phyloP scores from a whole-genome alignment of 2,888 invertebrate genomes.

The Junonia oenone region DNA sequence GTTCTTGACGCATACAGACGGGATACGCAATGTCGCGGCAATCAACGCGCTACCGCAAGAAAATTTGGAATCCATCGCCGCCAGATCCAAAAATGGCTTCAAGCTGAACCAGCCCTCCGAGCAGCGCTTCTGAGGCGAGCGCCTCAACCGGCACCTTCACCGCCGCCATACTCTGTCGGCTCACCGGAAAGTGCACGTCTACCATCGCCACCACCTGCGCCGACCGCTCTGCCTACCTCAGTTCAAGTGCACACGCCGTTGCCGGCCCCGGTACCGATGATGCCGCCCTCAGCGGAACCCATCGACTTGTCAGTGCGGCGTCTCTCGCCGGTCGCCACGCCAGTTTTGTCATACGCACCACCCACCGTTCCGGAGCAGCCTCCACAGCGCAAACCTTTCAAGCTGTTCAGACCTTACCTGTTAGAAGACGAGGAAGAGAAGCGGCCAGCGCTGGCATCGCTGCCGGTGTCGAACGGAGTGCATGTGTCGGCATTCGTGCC shows the following conservation, averaged over 20 bases:
- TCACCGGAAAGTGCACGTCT: slow-evolving; percentile 68
- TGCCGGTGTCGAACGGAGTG: slow-evolving; percentile 55
- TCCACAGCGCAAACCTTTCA: slow-evolving; percentile 81
- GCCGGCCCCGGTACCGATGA: slow-evolving; percentile 40
- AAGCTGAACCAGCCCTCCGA: slow-evolving; percentile 88
- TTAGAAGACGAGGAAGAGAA: slow-evolving; percentile 79
- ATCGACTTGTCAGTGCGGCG: slow-evolving; percentile 63
- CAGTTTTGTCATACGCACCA: slow-evolving; percentile 36
- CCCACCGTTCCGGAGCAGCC: slow-evolving; percentile 50
- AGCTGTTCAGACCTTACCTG: slow-evolving; percentile 88
- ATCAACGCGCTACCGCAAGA: slow-evolving; percentile 92
- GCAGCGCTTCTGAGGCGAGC: slow-evolving; percentile 82
- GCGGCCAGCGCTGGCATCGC: slow-evolving; percentile 54
- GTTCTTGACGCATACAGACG: slow-evolving; percentile 92
- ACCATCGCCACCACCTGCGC: slow-evolving; percentile 63
- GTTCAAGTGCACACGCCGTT: slow-evolving; percentile 41
- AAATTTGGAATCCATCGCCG: slow-evolving; percentile 94
- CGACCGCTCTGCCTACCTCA: slow-evolving; percentile 45
- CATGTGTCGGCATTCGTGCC: slow-evolving; percentile 73
- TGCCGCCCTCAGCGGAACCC: slow-evolving; percentile 50
- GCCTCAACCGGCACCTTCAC: slow-evolving; percentile 70
- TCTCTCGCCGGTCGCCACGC: slow-evolving; percentile 36
- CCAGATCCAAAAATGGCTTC: slow-evolving; percentile 95
- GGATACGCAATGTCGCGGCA: slow-evolving; percentile 92
- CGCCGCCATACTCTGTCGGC: slow-evolving; percentile 64